phyloP scores from a whole-genome alignment of 2,888 invertebrate genomes.

The Noctua fimbriata region DNA sequence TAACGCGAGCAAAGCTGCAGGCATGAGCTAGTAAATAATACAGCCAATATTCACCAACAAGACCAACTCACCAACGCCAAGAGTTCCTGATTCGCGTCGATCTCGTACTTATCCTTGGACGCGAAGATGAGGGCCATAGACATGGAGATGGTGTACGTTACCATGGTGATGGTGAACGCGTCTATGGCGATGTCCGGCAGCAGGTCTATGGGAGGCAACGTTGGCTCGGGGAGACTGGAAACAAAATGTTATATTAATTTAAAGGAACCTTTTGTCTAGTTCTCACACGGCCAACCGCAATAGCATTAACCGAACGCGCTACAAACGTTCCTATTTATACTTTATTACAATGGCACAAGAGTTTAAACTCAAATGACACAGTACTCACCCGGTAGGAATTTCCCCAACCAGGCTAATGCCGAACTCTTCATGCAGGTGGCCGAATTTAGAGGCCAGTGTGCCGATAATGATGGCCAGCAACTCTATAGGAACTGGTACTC shows the following conservation, averaged over 20 bases:
- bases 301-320: no score
- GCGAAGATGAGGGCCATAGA: slow-evolving; percentile 96
- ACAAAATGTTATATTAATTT: not conserved
- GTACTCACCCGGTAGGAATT: slow-evolving; percentile 95
- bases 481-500: slow-evolving; percentile 96
- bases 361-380: slow-evolving; percentile 3
- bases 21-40: not conserved
- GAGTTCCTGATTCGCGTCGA: slow-evolving; percentile 94
- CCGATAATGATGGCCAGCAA: slow-evolving; percentile 94
- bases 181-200: slow-evolving; percentile 91
- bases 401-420: slow-evolving; percentile 92
- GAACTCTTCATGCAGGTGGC: slow-evolving; percentile 90
- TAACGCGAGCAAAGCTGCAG: not conserved
- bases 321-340: not conserved
- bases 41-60: slow-evolving; percentile 14
- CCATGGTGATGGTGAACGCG: slow-evolving; percentile 93
- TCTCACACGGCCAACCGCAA: no score
- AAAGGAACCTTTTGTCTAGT: no score
- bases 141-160: slow-evolving; percentile 94
- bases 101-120: slow-evolving; percentile 93
- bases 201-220: slow-evolving; percentile 91
- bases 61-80: slow-evolving; percentile 91
- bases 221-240: slow-evolving; percentile 92
- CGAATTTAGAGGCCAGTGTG: slow-evolving; percentile 92
- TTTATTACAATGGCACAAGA: not conserved